A percentile compares a stretch with the other conserved stretches of the same genome.
phyloP scores from a whole-genome alignment of 2,113 vertebrate species.

The Electrona antarctica region DNA sequence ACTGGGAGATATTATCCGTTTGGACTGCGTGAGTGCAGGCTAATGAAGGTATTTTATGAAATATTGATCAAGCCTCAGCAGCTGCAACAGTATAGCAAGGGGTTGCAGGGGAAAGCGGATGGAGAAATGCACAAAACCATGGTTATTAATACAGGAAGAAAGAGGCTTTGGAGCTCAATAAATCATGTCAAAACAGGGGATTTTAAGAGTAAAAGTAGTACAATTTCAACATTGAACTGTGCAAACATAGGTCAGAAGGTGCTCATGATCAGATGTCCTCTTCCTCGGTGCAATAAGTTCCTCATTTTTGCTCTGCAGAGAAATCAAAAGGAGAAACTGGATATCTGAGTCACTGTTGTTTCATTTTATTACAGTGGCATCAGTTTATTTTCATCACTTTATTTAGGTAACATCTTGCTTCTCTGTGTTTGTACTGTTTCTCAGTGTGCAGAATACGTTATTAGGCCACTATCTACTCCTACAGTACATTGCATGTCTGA shows the following conservation, averaged over 20 bases:
- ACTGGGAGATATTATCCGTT: constrained; percentile 54
- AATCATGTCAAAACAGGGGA: constrained; percentile 62
- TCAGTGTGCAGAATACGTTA: constrained; percentile 46
- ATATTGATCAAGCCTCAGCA: constrained; percentile 75
- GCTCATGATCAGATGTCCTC: constrained; percentile 32
- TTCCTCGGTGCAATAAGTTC: constrained; percentile 55
- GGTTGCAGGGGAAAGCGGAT: constrained; percentile 27
- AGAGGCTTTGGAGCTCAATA: constrained; percentile 64
- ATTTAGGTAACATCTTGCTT: constrained; percentile 35
- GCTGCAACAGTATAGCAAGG: constrained; percentile 54
- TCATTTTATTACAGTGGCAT: constrained; percentile 68
- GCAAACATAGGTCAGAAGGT: constrained; percentile 55
- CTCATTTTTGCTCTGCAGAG: constrained; percentile 65
- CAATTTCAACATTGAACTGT: constrained; percentile 48
- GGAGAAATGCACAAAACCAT: constrained; percentile 48
- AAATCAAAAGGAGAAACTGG: constrained; percentile 70
- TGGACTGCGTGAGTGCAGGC: constrained; percentile 53
- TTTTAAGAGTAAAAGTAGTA: constrained; percentile 74
- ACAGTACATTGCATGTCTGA: constrained; percentile 38
- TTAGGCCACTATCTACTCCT: constrained; percentile 54
- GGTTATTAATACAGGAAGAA: constrained; percentile 68
- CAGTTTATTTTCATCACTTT: constrained; percentile 30
- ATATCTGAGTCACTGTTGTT: constrained; percentile 64
- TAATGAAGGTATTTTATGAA: constrained; percentile 78
- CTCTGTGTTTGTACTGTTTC: constrained; percentile 30